A percentile compares a stretch with the other conserved stretches of the same genome.
Evolutionary conservation across 1,140 invertebrate genomes (phyloP).

Genomic region (Chionoecetes opilio): DNA sequence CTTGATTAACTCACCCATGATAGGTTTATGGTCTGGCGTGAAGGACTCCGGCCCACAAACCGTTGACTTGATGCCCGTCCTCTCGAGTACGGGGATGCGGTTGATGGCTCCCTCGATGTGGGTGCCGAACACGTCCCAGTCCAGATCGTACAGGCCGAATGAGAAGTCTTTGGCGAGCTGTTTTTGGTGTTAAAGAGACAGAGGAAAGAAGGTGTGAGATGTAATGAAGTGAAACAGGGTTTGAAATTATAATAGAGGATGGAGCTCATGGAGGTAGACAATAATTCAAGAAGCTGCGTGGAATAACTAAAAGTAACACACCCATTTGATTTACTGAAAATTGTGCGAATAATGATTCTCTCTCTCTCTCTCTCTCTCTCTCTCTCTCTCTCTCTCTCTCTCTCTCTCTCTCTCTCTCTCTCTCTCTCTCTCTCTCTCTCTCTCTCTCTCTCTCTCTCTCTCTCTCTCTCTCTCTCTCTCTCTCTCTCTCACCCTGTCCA

Average conservation of each 20-base stretch:
- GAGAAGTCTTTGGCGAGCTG: slow-evolving; percentile 90
- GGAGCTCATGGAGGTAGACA: too few relatives aligned
- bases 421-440: slow-evolving; percentile 56
- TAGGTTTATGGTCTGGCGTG: slow-evolving; percentile 94
- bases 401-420: slow-evolving; percentile 47
- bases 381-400: too few relatives aligned
- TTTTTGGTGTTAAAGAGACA: background rate
- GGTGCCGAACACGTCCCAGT: slow-evolving; percentile 92
- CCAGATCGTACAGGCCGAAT: slow-evolving; percentile 93
- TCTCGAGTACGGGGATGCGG: slow-evolving; percentile 89
- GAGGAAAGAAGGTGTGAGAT: too few relatives aligned
- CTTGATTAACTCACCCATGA: slow-evolving; percentile 88
- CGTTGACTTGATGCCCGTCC: slow-evolving; percentile 92
- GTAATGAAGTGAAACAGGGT: too few relatives aligned
- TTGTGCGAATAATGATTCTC: too few relatives aligned
- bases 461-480: slow-evolving; percentile 51
- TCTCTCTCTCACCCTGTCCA: slow-evolving; percentile 87
- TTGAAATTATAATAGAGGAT: too few relatives aligned
- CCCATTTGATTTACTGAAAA: too few relatives aligned
- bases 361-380: too few relatives aligned
- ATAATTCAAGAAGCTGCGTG: too few relatives aligned
- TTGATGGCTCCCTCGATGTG: slow-evolving; percentile 90
- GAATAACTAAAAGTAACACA: too few relatives aligned
- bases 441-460: slow-evolving; percentile 56
- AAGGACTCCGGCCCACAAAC: slow-evolving; percentile 91